Percentiles rank a stretch among this genome's conserved stretches.
Evolutionary conservation across 2,113 vertebrate species (phyloP).

Genomic region (Tetraodon nigroviridis): DNA sequence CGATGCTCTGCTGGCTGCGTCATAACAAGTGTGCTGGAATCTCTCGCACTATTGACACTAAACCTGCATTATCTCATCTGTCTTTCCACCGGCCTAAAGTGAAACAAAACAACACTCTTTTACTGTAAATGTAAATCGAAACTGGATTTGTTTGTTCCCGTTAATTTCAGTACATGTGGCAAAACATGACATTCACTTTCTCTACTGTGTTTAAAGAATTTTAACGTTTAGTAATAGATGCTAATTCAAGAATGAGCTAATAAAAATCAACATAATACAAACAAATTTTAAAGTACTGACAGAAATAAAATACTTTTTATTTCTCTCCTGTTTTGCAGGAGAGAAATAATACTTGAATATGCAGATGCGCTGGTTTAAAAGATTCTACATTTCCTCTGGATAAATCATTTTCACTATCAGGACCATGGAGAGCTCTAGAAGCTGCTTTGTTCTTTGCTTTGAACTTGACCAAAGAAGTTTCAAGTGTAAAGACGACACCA

Average conservation of each 20-base stretch:
- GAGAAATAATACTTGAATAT: not conserved
- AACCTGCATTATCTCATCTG: not conserved
- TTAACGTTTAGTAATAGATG: no score
- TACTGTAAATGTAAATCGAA: no score
- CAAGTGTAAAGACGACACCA: no score
- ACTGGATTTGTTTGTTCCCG: no score
- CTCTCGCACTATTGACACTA: not conserved
- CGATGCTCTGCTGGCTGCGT: not conserved
- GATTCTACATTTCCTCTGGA: not conserved
- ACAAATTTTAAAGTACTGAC: not conserved
- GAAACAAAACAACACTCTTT: no score
- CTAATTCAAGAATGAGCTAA: no score
- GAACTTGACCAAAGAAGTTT: not conserved
- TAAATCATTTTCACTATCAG: constrained; percentile 15
- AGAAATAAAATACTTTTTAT: not conserved
- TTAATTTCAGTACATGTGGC: no score
- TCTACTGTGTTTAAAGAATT: no score
- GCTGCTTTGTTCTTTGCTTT: not conserved
- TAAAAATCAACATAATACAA: no score
- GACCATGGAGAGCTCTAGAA: constrained; percentile 51
- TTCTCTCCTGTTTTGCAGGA: not conserved
- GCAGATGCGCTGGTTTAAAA: not conserved
- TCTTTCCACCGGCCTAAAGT: not conserved
- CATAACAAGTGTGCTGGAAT: not conserved
- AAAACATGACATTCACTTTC: no score